These are phyloP conservation scores for Catharus bicknelli DNA, from an alignment of 2,113 vertebrate species.

Conservation along the genomic window DNA sequence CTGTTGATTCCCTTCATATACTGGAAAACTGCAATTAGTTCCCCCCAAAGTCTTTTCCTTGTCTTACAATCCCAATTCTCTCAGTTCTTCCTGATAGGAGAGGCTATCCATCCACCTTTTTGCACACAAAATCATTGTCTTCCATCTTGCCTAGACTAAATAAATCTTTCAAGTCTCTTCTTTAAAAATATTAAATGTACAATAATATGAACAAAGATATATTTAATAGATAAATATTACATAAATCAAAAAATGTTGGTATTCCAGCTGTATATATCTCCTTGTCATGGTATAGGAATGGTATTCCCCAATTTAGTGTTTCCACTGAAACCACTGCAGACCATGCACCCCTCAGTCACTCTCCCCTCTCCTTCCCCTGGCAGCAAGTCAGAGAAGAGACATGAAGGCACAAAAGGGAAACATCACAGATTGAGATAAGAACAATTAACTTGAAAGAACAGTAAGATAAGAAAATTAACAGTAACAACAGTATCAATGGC, in stretches of 20 bases:
- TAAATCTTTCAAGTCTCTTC: not conserved
- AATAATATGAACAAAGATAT: not conserved
- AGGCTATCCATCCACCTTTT: not conserved
- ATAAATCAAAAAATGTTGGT: not conserved
- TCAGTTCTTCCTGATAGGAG: not conserved
- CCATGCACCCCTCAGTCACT: rapidly evolving
- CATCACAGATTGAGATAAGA: rapidly evolving
- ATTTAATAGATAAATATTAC: not conserved
- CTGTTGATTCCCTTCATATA: not conserved
- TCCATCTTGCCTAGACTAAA: not conserved
- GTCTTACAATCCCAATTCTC: not conserved
- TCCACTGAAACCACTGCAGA: not conserved
- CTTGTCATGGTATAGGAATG: not conserved
- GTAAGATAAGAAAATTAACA: not conserved
- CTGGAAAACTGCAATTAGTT: not conserved
- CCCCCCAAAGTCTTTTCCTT: not conserved
- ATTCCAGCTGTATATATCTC: not conserved
- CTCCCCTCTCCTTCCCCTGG: not conserved
- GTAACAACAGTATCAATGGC: not conserved
- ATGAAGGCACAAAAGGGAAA: not conserved
- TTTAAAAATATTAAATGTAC: not conserved
- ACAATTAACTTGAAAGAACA: not conserved
- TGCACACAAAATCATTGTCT: not conserved
- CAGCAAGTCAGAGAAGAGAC: not conserved
- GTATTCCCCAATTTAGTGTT: not conserved